Percentiles rank a stretch among this genome's conserved stretches.
Conservation (phyloP, 2,113 vertebrate species). For the Grus americana region DNA sequence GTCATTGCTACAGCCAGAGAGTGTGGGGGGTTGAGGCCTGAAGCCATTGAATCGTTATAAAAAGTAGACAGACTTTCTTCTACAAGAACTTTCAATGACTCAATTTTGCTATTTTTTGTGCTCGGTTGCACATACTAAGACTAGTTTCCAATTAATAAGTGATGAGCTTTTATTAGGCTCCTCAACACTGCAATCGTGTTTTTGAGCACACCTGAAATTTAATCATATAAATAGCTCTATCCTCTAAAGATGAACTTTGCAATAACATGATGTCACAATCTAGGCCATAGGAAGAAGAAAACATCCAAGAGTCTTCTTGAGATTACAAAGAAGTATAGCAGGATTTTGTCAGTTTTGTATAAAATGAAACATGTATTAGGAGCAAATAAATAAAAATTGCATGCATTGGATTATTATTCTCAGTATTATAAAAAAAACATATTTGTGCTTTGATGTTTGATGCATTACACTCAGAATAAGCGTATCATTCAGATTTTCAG, state of each 20-base stretch:
- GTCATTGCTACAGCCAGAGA: not conserved
- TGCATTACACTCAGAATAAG: not conserved
- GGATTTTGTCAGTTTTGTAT: not conserved
- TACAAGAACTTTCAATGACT: not conserved
- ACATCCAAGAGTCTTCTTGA: not conserved
- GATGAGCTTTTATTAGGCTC: constrained; percentile 25
- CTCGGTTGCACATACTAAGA: not conserved
- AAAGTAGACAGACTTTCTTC: not conserved
- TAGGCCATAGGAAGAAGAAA: not conserved
- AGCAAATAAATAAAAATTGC: not conserved
- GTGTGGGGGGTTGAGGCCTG: not conserved
- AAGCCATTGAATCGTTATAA: accelerated
- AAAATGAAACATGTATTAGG: not conserved
- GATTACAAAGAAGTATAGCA: not conserved
- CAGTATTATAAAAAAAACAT: not conserved
- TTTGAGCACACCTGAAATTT: constrained; percentile 26
- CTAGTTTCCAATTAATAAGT: constrained; percentile 21
- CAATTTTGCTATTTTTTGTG: not conserved
- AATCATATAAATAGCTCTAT: constrained; percentile 7
- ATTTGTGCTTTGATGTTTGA: not conserved
- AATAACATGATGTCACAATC: not conserved
- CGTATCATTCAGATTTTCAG: not conserved
- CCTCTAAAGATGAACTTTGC: not conserved
- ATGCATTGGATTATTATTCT: not conserved
- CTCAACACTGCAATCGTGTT: not conserved